Evolutionary conservation across 2,797 vertebrate species (phyloP).

Genomic region (Xenops minutus): DNA sequence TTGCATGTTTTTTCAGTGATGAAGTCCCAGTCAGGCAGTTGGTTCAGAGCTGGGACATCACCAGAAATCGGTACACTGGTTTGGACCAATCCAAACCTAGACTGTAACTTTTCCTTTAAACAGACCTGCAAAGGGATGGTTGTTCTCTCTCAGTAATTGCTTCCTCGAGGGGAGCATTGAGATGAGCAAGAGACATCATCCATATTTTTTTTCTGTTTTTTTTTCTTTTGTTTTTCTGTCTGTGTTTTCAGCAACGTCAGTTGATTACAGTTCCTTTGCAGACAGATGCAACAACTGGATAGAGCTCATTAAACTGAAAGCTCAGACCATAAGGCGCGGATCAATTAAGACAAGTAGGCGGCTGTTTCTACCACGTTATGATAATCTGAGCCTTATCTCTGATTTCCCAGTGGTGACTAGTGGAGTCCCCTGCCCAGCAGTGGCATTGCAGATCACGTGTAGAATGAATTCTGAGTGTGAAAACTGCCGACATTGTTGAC

Average conservation of each 20-base stretch:
- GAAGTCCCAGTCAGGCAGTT: constrained; percentile 48
- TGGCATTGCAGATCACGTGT: constrained; percentile 61
- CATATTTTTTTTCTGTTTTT: constrained; percentile 82
- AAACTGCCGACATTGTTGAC: constrained; percentile 75
- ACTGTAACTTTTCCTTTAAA: constrained; percentile 25
- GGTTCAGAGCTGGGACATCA: constrained; percentile 24
- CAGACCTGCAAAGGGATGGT: constrained; percentile 57
- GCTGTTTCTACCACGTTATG: constrained; percentile 90
- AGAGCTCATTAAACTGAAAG: constrained; percentile 99
- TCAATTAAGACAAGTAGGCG: constrained; percentile 99
- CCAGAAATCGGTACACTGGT: constrained; percentile 39
- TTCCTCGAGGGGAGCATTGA: constrained; percentile 73
- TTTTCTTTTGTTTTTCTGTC: constrained; percentile 83
- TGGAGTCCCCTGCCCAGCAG: constrained; percentile 75
- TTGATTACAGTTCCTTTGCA: constrained; percentile 99
- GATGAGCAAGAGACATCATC: constrained; percentile 86
- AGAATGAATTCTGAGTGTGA: constrained; percentile 78
- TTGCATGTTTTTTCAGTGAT: constrained; percentile 57
- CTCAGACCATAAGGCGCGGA: constrained; percentile 99
- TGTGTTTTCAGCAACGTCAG: constrained; percentile 95
- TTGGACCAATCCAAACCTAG: constrained; percentile 54
- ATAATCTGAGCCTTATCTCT: constrained; percentile 81
- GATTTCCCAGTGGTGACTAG: constrained; percentile 83
- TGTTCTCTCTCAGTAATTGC: constrained; percentile 82
- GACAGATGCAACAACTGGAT: constrained; percentile 99